Base-by-base conservation (phyloP, 2,888 invertebrate genomes). In the Heteromurus nitidus region DNA sequence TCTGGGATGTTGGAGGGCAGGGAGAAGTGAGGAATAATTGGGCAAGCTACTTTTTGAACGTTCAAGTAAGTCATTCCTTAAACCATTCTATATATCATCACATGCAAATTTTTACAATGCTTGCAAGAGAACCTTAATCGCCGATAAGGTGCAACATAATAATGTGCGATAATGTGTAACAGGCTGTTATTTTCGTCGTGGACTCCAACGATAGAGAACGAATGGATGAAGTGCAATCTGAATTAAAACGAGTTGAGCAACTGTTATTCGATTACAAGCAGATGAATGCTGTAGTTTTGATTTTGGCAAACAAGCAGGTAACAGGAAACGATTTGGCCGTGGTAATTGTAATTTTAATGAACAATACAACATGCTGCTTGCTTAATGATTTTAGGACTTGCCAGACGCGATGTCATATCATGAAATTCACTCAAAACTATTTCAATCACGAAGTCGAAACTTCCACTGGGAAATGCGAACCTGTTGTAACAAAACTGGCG, bases 1-100 rank as follows among this genome's bases (percentile, higher is more conserved):
- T 82, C 5, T 82, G 82, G 82, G 82, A 82, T 53, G 18, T 82
- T 20, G 76, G 82, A n/a, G 82, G 82, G 7, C 82, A 82, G 53
- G 68, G 73, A 53, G 58, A 62, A 24, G 58, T 82, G 2, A 26
- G 82, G 28, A 67, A 76, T 44, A 22, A 72, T 26, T 82, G 82
- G 82, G 26, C 26, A 9, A 36, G 20, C 0, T 82, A 82, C 26
- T 77, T 82, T 47, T 26, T 16, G 3, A 72, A 82, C 31, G 64
- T 53, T 28, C 81, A 81, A 50, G 81, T 81, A 47, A 3, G 16
- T 55, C 18, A n/a, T n/a, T n/a, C n/a, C n/a, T n/a, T n/a, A n/a
- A n/a, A n/a, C n/a, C n/a, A n/a, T n/a, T n/a, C n/a, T n/a, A n/a
- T n/a, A n/a, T n/a, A n/a, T n/a, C n/a, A n/a, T n/a, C n/a, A n/a